phyloP scores from a whole-genome alignment of 2,113 vertebrate genomes.

The Microcebus lehilahytsara region DNA sequence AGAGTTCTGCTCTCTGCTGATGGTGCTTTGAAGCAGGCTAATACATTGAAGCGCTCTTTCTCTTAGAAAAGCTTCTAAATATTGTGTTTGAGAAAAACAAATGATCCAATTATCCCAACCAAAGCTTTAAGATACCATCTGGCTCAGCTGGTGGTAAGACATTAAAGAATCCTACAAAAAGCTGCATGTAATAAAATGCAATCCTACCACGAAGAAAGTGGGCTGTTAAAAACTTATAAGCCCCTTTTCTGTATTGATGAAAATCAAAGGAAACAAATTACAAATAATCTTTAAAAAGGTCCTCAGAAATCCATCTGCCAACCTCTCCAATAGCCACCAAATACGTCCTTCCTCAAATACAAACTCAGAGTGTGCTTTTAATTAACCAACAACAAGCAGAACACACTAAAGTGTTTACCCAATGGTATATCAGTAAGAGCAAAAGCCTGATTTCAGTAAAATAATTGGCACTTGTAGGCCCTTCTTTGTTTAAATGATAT shows the following conservation, averaged over 20 bases:
- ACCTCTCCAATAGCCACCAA: background rate
- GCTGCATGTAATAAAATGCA: background rate
- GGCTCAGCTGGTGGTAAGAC: constrained; percentile 50
- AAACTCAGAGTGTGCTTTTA: background rate
- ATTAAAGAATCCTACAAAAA: constrained; percentile 49
- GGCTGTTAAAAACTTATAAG: background rate
- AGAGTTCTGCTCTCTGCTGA: background rate
- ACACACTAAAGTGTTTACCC: background rate
- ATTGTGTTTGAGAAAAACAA: constrained; percentile 67
- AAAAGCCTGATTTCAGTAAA: background rate
- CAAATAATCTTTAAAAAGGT: constrained; percentile 38
- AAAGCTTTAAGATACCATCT: constrained; percentile 60
- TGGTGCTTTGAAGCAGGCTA: background rate
- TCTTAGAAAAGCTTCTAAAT: constrained; percentile 2
- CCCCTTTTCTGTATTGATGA: background rate
- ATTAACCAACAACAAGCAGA: constrained; percentile 17
- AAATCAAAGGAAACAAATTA: constrained; percentile 4
- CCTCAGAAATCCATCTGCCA: background rate
- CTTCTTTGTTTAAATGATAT: background rate
- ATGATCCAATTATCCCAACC: constrained; percentile 62
- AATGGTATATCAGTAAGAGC: background rate
- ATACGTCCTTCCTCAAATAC: background rate
- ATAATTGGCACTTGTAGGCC: background rate
- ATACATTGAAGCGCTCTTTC: constrained; percentile 49
- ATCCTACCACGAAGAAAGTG: background rate